These are phyloP conservation scores for Polietes domitor DNA, from an alignment of 2,888 invertebrate species.

Conservation along the genomic window DNA sequence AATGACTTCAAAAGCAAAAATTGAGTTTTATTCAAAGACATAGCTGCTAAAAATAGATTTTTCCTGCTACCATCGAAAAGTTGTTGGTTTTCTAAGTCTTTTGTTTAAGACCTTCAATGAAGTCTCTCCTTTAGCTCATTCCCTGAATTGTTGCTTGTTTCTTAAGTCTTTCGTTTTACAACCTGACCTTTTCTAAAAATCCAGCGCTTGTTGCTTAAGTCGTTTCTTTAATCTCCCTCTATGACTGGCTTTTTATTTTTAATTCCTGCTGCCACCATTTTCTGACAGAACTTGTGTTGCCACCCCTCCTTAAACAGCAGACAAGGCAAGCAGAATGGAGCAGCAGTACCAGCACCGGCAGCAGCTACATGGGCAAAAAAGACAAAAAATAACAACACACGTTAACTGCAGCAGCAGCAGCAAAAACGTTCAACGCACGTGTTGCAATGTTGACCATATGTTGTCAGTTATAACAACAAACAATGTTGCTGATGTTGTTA, in stretches of 20 bases:
- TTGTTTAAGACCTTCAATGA: too few relatives aligned
- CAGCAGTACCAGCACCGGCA: background rate
- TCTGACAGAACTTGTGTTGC: background rate
- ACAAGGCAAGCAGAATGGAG: background rate
- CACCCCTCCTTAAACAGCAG: background rate
- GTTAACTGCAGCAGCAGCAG: background rate
- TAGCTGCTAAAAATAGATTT: too few relatives aligned
- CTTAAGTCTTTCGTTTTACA: background rate
- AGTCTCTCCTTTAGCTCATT: too few relatives aligned
- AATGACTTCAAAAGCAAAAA: too few relatives aligned
- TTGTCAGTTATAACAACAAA: slow-evolving; percentile 60
- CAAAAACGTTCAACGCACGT: slow-evolving; percentile 77
- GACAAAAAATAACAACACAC: slow-evolving; percentile 17
- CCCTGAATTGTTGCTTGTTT: background rate
- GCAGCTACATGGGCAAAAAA: background rate
- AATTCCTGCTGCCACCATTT: background rate
- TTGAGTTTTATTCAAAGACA: too few relatives aligned
- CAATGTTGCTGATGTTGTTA: slow-evolving; percentile 70
- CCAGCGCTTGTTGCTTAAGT: background rate
- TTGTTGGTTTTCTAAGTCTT: background rate
- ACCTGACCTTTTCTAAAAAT: background rate
- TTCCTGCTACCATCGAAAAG: background rate
- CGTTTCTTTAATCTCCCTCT: background rate
- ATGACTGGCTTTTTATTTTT: background rate
- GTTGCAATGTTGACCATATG: slow-evolving; percentile 76